Conservation (phyloP, 2,113 vertebrate genomes). For the Castor canadensis region DNA sequence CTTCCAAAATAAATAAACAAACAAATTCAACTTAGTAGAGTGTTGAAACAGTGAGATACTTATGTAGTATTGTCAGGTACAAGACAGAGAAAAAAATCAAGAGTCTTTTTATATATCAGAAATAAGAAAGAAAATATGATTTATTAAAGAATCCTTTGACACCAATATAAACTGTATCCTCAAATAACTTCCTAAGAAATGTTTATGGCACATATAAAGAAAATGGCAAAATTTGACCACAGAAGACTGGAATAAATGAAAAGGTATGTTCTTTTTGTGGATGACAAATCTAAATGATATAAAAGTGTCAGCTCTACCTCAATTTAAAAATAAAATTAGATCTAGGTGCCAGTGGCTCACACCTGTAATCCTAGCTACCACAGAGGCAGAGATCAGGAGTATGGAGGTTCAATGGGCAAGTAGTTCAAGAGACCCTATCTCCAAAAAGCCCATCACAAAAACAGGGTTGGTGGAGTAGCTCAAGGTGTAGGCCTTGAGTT, state of each 20-base stretch:
- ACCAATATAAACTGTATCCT: neutral
- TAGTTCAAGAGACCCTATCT: no score
- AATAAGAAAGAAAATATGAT: neutral
- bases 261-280: neutral
- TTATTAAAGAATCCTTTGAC: neutral
- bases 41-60: neutral
- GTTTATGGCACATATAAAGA: neutral
- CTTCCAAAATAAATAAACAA: no score
- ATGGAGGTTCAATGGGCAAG: no score
- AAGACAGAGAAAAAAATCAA: neutral
- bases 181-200: neutral
- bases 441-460: no score
- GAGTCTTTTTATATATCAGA: neutral
- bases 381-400: no score
- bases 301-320: neutral
- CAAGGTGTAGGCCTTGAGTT: no score
- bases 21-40: neutral
- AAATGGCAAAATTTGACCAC: neutral
- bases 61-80: neutral
- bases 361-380: no score
- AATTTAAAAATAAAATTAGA: neutral
- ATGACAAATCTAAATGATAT: neutral
- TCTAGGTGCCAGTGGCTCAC: no score
- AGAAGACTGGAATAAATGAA: neutral
- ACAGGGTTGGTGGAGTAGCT: no score